Conservation (phyloP, 2,113 vertebrate genomes). For the Onychorhynchus coronatus region DNA sequence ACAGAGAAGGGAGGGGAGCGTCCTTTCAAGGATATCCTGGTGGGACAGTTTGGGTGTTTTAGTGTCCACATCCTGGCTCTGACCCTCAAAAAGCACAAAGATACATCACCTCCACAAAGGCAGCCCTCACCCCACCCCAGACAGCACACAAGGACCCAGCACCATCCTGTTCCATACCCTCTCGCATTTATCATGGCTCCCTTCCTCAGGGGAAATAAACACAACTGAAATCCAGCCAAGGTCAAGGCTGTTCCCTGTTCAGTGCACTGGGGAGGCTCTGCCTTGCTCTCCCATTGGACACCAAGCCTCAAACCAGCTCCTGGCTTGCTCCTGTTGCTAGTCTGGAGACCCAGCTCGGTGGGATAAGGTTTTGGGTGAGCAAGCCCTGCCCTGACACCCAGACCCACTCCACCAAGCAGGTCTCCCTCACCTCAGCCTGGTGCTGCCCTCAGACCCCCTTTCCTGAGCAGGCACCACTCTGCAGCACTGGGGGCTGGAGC, state of each 20-base stretch:
- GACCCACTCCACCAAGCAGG: neutral
- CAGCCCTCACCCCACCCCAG: rapidly evolving
- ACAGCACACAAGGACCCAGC: rapidly evolving
- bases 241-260: neutral
- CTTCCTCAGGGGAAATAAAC: neutral
- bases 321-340: rapidly evolving
- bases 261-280: rapidly evolving
- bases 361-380: neutral
- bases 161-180: neutral
- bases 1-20: rapidly evolving
- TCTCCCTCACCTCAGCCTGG: neutral
- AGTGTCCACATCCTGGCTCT: neutral
- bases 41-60: neutral
- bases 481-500: neutral
- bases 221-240: neutral
- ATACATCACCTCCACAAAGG: neutral
- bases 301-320: neutral
- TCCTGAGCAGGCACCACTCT: rapidly evolving
- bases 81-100: neutral
- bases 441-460: neutral
- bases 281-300: neutral
- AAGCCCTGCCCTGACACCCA: neutral
- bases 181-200: rapidly evolving
- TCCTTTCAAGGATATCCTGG: neutral
- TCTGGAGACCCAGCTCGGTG: rapidly evolving